Evolutionary conservation across 2,797 vertebrate species (phyloP).

Genomic region (Antennarius maculatus): DNA sequence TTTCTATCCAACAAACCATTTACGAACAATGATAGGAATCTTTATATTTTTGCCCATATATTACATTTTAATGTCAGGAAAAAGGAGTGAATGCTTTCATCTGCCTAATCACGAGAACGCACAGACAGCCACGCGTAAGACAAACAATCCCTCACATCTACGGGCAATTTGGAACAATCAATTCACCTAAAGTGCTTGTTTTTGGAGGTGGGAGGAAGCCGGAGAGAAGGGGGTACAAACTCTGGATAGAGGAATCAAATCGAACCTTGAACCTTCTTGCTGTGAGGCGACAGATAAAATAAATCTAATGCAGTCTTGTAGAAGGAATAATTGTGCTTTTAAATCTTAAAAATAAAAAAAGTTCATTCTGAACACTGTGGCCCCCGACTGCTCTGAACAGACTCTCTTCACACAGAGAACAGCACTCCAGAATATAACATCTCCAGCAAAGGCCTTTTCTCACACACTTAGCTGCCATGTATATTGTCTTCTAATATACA

Average conservation of each 20-base stretch:
- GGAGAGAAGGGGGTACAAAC: too few relatives aligned
- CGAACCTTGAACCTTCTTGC: too few relatives aligned
- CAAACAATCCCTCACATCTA: too few relatives aligned
- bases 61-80: neutral
- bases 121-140: too few relatives aligned
- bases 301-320: neutral
- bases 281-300: neutral
- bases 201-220: too few relatives aligned
- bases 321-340: slow-evolving; percentile 40
- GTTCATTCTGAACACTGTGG: neutral
- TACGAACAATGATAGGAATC: neutral
- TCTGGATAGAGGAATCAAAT: too few relatives aligned
- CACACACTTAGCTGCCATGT: slow-evolving; percentile 81
- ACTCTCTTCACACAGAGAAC: slow-evolving; percentile 48
- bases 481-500: slow-evolving; percentile 66
- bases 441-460: slow-evolving; percentile 66
- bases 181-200: too few relatives aligned
- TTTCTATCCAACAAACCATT: neutral
- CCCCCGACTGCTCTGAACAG: slow-evolving; percentile 39
- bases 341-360: too few relatives aligned
- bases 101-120: too few relatives aligned
- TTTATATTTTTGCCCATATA: neutral
- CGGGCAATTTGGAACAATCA: too few relatives aligned
- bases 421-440: slow-evolving; percentile 49
- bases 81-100: neutral